phyloP scores from a whole-genome alignment of 2,113 vertebrate species.

The Choloepus hoffmanni region DNA sequence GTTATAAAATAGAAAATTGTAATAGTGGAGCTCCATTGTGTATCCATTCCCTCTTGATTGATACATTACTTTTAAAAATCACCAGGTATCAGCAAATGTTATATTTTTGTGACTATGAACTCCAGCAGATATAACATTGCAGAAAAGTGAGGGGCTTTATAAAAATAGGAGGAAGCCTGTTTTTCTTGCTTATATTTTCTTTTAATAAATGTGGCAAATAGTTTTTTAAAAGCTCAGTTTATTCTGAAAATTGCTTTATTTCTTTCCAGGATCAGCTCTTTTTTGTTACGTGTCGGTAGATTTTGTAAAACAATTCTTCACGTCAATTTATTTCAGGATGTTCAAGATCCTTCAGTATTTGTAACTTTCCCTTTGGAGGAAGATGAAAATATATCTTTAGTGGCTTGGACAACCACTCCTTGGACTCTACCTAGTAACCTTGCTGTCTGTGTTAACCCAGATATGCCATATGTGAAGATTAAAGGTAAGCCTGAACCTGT shows the following conservation, averaged over 20 bases:
- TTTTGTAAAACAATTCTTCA: constrained; percentile 37
- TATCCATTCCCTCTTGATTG: background rate
- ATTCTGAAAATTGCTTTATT: background rate
- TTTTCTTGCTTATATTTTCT: background rate
- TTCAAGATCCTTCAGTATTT: constrained; percentile 97
- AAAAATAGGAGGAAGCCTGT: background rate
- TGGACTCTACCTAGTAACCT: constrained; percentile 99
- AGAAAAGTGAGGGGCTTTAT: background rate
- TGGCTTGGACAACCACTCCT: constrained; percentile 99
- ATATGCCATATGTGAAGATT: constrained; percentile 93
- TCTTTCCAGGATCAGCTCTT: background rate
- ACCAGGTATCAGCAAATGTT: background rate
- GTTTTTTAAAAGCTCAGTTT: background rate
- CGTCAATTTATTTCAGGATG: constrained; percentile 89
- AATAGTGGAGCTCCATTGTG: background rate
- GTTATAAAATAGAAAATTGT: background rate
- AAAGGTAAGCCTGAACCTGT: constrained; percentile 88
- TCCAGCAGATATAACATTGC: background rate
- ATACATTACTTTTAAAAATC: background rate
- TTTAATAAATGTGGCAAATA: background rate
- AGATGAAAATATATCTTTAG: constrained; percentile 89
- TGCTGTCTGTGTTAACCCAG: constrained; percentile 96
- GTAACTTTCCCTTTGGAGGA: constrained; percentile 95
- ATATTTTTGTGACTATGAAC: background rate
- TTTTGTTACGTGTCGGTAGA: background rate